Evolutionary conservation across 1,140 invertebrate genomes (phyloP).

Genomic region (Cydia amplana): DNA sequence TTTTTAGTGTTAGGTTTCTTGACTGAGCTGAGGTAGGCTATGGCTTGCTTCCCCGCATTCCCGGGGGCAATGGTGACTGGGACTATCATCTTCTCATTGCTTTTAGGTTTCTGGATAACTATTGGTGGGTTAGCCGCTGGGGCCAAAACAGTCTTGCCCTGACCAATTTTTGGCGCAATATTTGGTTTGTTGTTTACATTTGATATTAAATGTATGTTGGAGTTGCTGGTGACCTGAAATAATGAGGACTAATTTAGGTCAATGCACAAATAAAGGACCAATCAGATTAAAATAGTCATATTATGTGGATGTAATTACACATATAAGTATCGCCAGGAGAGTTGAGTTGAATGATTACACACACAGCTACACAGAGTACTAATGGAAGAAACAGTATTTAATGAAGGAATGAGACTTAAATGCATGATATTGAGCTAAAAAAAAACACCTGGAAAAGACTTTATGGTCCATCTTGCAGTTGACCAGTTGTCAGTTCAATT

Average conservation of each 20-base stretch:
- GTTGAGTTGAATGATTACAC: no score
- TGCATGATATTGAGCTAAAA: no score
- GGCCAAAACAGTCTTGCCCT: slow-evolving; percentile 66
- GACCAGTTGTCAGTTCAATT: no score
- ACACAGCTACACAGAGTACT: no score
- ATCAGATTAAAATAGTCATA: neutral
- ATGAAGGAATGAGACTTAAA: no score
- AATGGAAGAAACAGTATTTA: no score
- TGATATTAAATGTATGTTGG: slow-evolving; percentile 72
- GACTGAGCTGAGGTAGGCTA: slow-evolving; percentile 69
- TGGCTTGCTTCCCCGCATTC: slow-evolving; percentile 62
- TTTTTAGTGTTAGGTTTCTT: slow-evolving; percentile 67
- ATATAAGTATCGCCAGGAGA: no score
- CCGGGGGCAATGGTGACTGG: slow-evolving; percentile 71
- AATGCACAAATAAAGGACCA: neutral
- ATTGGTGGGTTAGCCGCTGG: slow-evolving; percentile 69
- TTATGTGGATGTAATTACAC: no score
- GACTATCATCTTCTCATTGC: slow-evolving; percentile 71
- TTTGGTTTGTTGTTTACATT: slow-evolving; percentile 69
- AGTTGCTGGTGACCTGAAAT: slow-evolving; percentile 71
- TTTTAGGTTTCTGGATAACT: slow-evolving; percentile 76
- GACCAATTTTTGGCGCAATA: slow-evolving; percentile 64
- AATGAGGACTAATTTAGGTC: no score
- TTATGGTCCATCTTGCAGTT: no score
- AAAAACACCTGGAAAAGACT: no score